Base-by-base conservation (phyloP, 2,797 vertebrate species). In the Myripristis jacobus region DNA sequence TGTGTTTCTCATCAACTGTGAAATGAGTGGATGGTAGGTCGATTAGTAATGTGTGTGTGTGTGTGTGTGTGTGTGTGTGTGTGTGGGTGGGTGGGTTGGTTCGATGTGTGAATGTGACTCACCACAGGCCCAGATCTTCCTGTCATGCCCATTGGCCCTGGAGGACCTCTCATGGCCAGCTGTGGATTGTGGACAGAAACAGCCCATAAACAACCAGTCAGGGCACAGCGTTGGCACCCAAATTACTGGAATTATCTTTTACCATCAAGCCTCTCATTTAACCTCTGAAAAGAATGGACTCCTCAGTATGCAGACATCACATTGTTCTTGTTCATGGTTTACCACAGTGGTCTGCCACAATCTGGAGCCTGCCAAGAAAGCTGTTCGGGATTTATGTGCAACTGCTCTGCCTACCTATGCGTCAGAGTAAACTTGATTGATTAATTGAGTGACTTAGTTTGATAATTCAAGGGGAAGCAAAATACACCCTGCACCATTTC, bases 41-140 rank as follows among this genome's bases (percentile, higher is more conserved):
- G 36, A 68, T 71, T 4, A 27, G 6, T 13, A 25, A 13, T 41
- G 48, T 53, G 19, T 41, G 48, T 53, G 47, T 38, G 34, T 24
- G 21, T 41, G 31, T 52, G 21, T 41, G 47, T 52, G 48, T 64
- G 48, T 53, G 48, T 13, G 4, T 66, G 51, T 55, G 51, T 44
- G 22, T 43, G 50, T 66, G 61, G 18, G 48, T 59, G 46, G 21
- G 10, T 51, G 41, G 43, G 54, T 21, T 13, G 51, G 48, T 11
- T 7, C 59, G 44, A n/a, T 12, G 24, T 61, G 27, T 51, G 29
- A 38, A 21, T 41, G 31, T 53, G 18, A 95, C 97, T 90, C 94
- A 99, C 98, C 95, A 99, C 92, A 82, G 97, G 96, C 73, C 98
- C 98, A 12, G 96, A 93, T 93, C 98, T 94, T 94, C 98, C 98